Evolutionary conservation across 1,140 invertebrate species (phyloP), one percentile per base, ranked within the genome.

Genomic region (Panulirus ornatus): DNA sequence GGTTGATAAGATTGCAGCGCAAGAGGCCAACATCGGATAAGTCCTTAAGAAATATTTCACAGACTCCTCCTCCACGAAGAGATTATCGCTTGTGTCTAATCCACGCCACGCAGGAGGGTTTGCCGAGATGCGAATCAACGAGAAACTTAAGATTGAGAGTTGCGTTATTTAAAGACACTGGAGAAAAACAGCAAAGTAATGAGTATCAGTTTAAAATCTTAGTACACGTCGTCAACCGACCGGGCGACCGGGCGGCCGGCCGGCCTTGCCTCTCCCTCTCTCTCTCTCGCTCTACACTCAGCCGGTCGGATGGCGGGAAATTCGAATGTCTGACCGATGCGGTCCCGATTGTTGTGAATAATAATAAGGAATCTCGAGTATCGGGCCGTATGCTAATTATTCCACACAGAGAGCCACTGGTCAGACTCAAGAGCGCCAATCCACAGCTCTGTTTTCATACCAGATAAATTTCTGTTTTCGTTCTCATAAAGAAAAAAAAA

Each of bases 311-410:
- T 70, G 81, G 58, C 81, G 84, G 66, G 66, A 54, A 75, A 75
- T 75, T 85, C 84, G 70, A 85, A 73, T 75, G 84, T 85, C 84
- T 73, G 84, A 75, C 84, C 71, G 42, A 85, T 51, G 70, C 70
- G 44, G 84, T 44, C 44, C 27, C 85, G 85, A 87, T 87, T 87
- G 85, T 87, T 87, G 85, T 87, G 85, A 78, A 87, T 87, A 87
- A 87, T 87, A 87, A 87, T 87, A 87, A 87, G 85, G 85, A 76
- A 87, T 87, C 85, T 87, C 85, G 51, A 87, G 85, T 87, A 87
- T 79, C 85, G 51, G 73, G 51, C 85, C 75, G 85, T 87, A 87
- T 87, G 85, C 85, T 87, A 87, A 87, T 87, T 87, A 87, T 87
- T 87, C 73, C 85, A 87, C 85, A 85, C 71, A 78, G 73, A 87